Conservation (phyloP, 2,888 invertebrate genomes). For the Spodoptera exigua region DNA sequence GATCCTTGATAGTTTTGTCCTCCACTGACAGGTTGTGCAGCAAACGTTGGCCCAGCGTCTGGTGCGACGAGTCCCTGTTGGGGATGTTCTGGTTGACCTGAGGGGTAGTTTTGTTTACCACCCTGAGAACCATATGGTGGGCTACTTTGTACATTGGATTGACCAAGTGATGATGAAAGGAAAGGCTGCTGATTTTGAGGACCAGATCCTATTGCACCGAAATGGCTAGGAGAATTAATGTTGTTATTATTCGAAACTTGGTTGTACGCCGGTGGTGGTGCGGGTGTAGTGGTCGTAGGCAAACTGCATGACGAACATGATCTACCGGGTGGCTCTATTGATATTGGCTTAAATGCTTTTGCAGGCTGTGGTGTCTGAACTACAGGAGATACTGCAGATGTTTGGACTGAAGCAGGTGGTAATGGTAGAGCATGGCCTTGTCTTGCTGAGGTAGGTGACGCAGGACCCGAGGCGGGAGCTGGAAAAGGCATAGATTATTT, state of each 20-base stretch:
- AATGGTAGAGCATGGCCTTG: constrained; percentile 76
- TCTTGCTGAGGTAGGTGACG: constrained; percentile 56
- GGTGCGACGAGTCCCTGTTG: constrained; percentile 9
- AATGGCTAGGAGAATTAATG: constrained; percentile 31
- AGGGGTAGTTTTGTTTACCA: constrained; percentile 22
- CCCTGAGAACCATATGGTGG: constrained; percentile 13
- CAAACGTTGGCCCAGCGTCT: not conserved
- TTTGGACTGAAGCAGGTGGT: constrained; percentile 56
- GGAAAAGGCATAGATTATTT: constrained; percentile 27
- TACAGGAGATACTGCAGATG: constrained; percentile 50
- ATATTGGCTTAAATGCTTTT: constrained; percentile 50
- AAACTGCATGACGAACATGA: constrained; percentile 90
- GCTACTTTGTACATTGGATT: constrained; percentile 9
- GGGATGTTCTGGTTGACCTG: constrained; percentile 20
- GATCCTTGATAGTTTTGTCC: constrained; percentile 26
- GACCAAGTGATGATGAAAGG: not conserved
- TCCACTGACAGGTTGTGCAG: constrained; percentile 8
- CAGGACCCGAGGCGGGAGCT: constrained; percentile 68
- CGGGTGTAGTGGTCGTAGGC: constrained; percentile 83
- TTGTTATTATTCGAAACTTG: constrained; percentile 25
- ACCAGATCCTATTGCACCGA: constrained; percentile 9
- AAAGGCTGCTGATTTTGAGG: constrained; percentile 23
- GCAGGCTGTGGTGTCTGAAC: constrained; percentile 34
- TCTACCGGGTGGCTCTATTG: constrained; percentile 76
- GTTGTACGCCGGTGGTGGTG: constrained; percentile 60